A percentile compares a stretch with the other conserved stretches of the same genome.
phyloP scores from a whole-genome alignment of 2,113 vertebrate genomes.

The Chloropsis hardwickii region DNA sequence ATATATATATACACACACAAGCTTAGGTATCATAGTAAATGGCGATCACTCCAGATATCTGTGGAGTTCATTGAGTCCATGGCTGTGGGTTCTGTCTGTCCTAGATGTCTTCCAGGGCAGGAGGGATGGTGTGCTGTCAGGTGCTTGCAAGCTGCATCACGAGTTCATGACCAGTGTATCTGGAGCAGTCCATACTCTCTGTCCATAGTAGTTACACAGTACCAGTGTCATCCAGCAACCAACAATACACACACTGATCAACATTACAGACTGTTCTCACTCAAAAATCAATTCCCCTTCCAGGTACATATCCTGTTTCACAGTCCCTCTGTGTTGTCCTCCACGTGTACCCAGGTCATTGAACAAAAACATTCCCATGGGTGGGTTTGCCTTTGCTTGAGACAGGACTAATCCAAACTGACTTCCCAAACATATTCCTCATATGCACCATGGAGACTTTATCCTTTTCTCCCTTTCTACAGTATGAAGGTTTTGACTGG shows the following conservation, averaged over 20 bases:
- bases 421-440: not conserved
- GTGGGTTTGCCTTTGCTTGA: not conserved
- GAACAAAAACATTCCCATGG: not conserved
- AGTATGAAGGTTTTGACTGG: not conserved
- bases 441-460: not conserved
- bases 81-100: not conserved
- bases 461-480: not conserved
- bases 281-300: not conserved
- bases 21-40: not conserved
- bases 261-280: not conserved
- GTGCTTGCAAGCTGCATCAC: not conserved
- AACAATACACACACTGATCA: not conserved
- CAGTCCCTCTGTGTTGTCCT: fast-evolving
- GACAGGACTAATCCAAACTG: not conserved
- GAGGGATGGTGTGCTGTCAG: not conserved
- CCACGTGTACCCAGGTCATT: fast-evolving
- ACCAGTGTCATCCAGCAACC: not conserved
- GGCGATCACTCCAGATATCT: not conserved
- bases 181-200: not conserved
- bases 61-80: fast-evolving
- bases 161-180: not conserved
- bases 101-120: not conserved
- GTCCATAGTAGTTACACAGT: no score
- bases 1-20: not conserved
- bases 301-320: not conserved